Conservation (phyloP, 2,113 vertebrate genomes). For the Formicarius rufipectus region DNA sequence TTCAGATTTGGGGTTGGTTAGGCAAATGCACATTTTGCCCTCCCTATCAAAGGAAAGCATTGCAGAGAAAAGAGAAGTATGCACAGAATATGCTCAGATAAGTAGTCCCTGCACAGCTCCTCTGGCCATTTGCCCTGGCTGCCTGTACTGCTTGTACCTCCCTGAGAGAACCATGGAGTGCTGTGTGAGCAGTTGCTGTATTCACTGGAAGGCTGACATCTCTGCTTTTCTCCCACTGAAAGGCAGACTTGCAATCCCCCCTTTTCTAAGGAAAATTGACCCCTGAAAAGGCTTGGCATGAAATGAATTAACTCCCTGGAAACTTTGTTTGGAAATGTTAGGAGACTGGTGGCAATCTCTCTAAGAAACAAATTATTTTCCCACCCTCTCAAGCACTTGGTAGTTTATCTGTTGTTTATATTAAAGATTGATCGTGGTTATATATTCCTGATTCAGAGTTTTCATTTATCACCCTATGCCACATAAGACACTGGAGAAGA, state of each 20-base stretch:
- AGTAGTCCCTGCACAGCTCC: neutral
- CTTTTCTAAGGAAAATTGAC: constrained; percentile 22
- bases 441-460: constrained; percentile 25
- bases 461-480: constrained; percentile 43
- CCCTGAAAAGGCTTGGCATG: constrained; percentile 24
- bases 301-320: constrained; percentile 52
- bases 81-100: neutral
- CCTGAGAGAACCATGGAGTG: neutral
- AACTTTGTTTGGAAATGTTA: constrained; percentile 49
- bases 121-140: neutral
- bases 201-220: neutral
- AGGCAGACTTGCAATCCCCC: neutral
- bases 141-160: neutral
- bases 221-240: neutral
- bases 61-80: neutral
- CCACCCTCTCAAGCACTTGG: constrained; percentile 59
- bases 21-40: neutral
- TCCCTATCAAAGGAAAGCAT: neutral
- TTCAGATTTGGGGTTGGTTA: neutral
- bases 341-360: constrained; percentile 20
- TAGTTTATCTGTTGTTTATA: constrained; percentile 66
- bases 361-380: constrained; percentile 62
- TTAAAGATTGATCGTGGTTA: constrained; percentile 47
- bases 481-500: neutral
- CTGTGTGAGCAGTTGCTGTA: neutral